Evolutionary conservation across 2,888 invertebrate species (phyloP), one percentile per base, ranked within the genome.

Genomic region (Heliconius hortense): DNA sequence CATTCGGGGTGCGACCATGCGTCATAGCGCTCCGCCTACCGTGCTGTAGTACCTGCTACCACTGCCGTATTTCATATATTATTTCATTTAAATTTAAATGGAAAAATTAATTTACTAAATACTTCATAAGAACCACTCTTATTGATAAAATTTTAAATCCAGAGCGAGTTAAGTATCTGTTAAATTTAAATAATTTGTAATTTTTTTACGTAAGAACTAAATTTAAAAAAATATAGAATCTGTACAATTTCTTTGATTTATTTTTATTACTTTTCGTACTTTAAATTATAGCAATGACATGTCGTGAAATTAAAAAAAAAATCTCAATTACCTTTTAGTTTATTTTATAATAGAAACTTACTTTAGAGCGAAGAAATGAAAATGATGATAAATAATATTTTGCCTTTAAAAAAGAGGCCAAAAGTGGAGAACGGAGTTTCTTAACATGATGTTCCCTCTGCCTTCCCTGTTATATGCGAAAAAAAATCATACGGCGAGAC

Each of bases 1-100:
- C 76, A 72, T 78, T 74, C 73, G 72, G 77, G 78, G 79, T 73
- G 80, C 74, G 79, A 76, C 78, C 60, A 72, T 77, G 79, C 78
- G 79, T 80, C 79, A 80, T 76, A 43, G 56, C 53, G 67, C 56
- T 66, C 70, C 77, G 62, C 77, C 74, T 68, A 70, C 72, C 64
- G 48, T 56, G 48, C 48, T 56, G 67, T 73, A 68, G 68, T 64
- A 39, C 39, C 18, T 11, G 24, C 35, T 60, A 60, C 60, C 71
- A 39, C 24, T n/a, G 59, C 70, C n/a, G 21, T 71, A 2, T 71
- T 31, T 71, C 18, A 71, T 71, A 56, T 59, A 59, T 60, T 71
- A 71, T 28, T 43, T 13, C n/a, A 31, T 60, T 59, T 60, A 24
- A 60, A 35, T 39, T 60, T 66, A 24, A 35, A 26, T 26, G 26